Conservation (phyloP, 2,888 invertebrate species). For the Cylindroiulus punctatus region DNA sequence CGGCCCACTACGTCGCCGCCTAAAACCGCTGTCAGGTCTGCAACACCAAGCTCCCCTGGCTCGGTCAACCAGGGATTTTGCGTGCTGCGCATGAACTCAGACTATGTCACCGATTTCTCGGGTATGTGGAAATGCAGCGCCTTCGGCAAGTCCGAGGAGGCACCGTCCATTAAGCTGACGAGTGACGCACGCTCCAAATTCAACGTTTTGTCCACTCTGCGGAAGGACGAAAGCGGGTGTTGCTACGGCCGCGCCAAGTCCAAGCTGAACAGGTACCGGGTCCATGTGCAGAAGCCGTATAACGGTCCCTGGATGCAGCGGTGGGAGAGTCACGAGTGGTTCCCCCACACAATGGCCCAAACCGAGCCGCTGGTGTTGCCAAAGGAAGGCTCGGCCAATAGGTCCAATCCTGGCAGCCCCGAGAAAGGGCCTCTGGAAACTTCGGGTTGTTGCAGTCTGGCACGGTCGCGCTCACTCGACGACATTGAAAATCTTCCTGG, state of each 20-base stretch:
- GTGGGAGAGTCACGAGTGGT: slow-evolving; percentile 23
- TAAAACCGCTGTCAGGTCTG: not conserved
- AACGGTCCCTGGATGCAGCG: slow-evolving; percentile 50
- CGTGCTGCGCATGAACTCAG: slow-evolving; percentile 53
- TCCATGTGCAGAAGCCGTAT: slow-evolving; percentile 56
- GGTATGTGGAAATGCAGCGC: slow-evolving; percentile 48
- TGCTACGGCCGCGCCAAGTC: slow-evolving; percentile 28
- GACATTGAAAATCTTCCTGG: slow-evolving; percentile 48
- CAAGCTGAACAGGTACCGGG: slow-evolving; percentile 4
- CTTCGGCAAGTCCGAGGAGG: not conserved
- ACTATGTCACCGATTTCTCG: slow-evolving; percentile 52
- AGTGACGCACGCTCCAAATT: not conserved
- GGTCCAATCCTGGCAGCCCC: slow-evolving; percentile 56
- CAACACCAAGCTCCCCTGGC: not conserved
- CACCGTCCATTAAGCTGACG: not conserved
- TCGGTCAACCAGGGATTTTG: slow-evolving; percentile 44
- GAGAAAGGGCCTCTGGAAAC: slow-evolving; percentile 44
- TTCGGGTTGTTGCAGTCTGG: not conserved
- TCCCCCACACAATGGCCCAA: not conserved
- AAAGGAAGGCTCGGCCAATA: slow-evolving; percentile 37
- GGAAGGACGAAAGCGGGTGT: slow-evolving; percentile 35
- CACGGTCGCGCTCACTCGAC: slow-evolving; percentile 53
- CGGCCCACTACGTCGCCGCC: not conserved
- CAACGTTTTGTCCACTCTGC: not conserved
- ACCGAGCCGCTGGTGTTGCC: slow-evolving; percentile 29